Conservation (phyloP, 1,140 invertebrate genomes). For the Sipha flava region DNA sequence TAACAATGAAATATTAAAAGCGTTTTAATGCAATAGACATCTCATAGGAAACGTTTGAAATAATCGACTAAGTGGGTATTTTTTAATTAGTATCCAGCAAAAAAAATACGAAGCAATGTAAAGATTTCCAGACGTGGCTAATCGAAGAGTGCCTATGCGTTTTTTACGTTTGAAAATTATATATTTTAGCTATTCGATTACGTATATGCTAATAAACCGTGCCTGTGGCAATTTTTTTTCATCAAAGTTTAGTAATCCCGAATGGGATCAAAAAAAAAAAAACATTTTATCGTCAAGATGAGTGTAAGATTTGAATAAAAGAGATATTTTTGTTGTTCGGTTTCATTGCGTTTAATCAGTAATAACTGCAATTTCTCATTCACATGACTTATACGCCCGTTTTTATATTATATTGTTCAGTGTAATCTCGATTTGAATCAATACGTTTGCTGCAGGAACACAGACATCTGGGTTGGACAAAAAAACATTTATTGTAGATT, state of each 20-base stretch:
- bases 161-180: no score
- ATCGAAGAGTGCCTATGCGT: no score
- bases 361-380: background rate
- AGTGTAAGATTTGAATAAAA: background rate
- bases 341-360: background rate
- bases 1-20: background rate
- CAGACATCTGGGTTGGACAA: background rate
- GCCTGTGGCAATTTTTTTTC: background rate
- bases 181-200: background rate
- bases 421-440: constrained; percentile 1
- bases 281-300: background rate
- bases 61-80: no score
- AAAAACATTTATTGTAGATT: constrained; percentile 9
- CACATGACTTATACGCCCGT: background rate
- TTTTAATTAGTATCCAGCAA: no score
- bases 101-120: no score
- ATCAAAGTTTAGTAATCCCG: background rate
- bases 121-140: no score
- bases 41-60: no score
- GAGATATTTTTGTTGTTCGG: background rate
- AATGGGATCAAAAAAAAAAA: background rate
- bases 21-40: background rate
- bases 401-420: background rate
- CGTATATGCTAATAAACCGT: background rate
- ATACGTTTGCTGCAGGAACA: background rate